Evolutionary conservation across 2,113 vertebrate genomes (phyloP), one percentile per base, ranked within the genome.

Genomic region (Proteles cristata): DNA sequence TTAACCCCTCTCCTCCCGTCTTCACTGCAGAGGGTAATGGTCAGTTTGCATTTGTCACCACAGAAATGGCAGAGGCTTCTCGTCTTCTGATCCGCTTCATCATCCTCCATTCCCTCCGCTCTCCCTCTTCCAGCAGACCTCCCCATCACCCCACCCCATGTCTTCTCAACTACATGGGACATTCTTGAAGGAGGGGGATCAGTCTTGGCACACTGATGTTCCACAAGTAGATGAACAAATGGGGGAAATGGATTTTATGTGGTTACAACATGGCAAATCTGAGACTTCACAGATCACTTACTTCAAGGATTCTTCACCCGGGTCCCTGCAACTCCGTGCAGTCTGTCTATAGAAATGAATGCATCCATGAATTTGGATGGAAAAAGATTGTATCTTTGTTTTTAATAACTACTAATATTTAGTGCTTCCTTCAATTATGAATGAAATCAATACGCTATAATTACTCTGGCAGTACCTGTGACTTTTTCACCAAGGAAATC

Each of bases 401-500:
- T 95, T 96, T 48, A 66, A 31, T 39, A 58, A 71, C 43, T 63
- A 79, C 8, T 26, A 80, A 74, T 86, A 93, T 65, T 92, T 55
- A 87, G n/a, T n/a, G 33, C 93, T 92, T 55, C n/a, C 25, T 92
- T 74, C 21, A 0, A 26, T 33, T 63, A 71, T 55, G 26, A 45
- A 48, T 66, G 25, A 68, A 91, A 33, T 16, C 19, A 65, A 45
- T 76, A 73, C 21, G 76, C 14, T 21, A 69, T 63, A 63, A 15
- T 43, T 50, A 1, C 31, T 9, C 39, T 55, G 48, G 39, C 14
- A 61, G n/a, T 26, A 31, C 69, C 35, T 43, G 8, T 85, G 65
- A 65, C 6, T 48, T 87, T 94, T 87, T 77, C 84, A 92, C 33
- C 86, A 73, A 89, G 90, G 83, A 95, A 81, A 79, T 92, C 11